Conservation (phyloP, 2,113 vertebrate species). For the Colossoma macropomum region DNA sequence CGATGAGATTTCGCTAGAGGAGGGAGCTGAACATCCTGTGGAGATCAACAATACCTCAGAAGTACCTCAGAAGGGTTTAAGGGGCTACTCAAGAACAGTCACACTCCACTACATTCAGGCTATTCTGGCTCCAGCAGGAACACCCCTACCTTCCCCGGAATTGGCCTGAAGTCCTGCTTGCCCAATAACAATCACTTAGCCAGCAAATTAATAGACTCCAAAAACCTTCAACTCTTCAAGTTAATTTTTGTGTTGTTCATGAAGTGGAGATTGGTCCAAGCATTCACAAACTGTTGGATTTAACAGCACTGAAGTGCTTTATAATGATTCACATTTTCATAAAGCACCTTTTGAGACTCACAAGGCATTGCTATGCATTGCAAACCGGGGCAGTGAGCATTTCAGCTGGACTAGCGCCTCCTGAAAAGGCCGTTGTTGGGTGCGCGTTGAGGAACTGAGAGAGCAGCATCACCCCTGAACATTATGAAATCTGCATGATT, state of each 20-base stretch:
- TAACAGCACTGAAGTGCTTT: neutral
- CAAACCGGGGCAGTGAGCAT: slow-evolving; percentile 17
- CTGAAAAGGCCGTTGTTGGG: slow-evolving; percentile 5
- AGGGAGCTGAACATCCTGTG: neutral
- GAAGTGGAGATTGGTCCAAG: neutral
- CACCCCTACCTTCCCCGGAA: neutral
- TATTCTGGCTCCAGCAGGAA: neutral
- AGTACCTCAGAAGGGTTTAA: slow-evolving; percentile 4
- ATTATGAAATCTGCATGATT: neutral
- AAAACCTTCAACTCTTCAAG: neutral
- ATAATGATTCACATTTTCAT: slow-evolving; percentile 16
- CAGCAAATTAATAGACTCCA: neutral
- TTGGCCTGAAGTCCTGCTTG: neutral
- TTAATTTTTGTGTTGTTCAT: neutral
- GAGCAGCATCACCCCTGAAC: slow-evolving; percentile 8
- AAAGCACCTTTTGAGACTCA: slow-evolving; percentile 8
- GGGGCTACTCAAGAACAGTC: slow-evolving; percentile 18
- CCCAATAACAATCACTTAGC: neutral
- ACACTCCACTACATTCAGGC: slow-evolving; percentile 20
- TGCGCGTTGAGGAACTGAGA: slow-evolving; percentile 8
- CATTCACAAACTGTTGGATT: neutral
- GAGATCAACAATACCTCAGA: neutral
- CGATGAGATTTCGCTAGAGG: neutral
- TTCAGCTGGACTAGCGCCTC: slow-evolving; percentile 15
- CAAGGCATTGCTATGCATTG: neutral